Base-by-base conservation (phyloP, 2,888 invertebrate species). In the Diaperis boleti region DNA sequence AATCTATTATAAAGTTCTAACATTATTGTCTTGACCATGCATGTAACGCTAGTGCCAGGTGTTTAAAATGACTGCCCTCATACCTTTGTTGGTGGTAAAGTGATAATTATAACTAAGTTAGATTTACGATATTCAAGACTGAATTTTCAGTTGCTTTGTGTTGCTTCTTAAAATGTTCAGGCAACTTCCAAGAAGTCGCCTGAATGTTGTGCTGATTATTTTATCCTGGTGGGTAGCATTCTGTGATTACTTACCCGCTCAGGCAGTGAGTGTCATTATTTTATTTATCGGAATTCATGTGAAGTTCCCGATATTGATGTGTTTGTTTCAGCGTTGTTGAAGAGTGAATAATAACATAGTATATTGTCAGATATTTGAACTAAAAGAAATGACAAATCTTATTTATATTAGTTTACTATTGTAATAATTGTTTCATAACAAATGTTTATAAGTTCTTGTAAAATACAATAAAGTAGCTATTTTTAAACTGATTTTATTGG, bases 391-490 rank as follows among this genome's bases (percentile, higher is more conserved):
- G 35, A 45, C 56, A 44, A 14, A 45, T 44, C 15, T 11, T 45
- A 56, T 49, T 39, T 56, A 56, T 44, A 56, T 56, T 52, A 56
- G 31, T 56, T 56, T 45, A 56, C 56, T 45, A 37, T 56, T 44
- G 31, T 55, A 55, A 55, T 55, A 41, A 14, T 42, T 55, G 44
- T 56, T 54, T 56, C 44, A 29, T 56, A 45, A 56, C 44, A 59
- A 29, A 49, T 59, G 57, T 59, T 39, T 44, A 59, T 47, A 59
- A 49, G 47, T 59, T 59, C 49, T 11, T 49, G 59, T 39, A 59
- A 47, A 59, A 47, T 59, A 35, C n/a, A 56, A 57, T 57, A 57
- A 59, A 59, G 59, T 59, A 59, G 59, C 47, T 59, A 59, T 59
- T 59, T 59, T 59, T 59, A 47, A 47, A n/a, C n/a, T n/a, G n/a